Conservation (phyloP, 2,113 vertebrate genomes). For the Lophura nycthemera region DNA sequence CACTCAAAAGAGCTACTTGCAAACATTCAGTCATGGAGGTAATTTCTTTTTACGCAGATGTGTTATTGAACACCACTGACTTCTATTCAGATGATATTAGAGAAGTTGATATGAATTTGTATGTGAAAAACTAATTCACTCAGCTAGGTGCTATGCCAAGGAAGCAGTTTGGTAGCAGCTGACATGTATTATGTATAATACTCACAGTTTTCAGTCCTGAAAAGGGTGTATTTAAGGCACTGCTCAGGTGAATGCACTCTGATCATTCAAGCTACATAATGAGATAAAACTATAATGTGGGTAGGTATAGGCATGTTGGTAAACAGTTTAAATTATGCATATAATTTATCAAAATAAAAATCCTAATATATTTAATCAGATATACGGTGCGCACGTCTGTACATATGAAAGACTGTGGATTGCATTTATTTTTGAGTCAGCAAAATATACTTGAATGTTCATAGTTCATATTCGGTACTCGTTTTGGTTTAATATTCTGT, state of each 20-base stretch:
- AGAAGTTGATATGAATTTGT: background rate
- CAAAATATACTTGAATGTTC: background rate
- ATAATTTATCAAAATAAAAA: background rate
- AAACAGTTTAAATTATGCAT: background rate
- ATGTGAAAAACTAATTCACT: background rate
- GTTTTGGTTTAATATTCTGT: background rate
- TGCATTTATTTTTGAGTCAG: background rate
- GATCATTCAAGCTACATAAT: background rate
- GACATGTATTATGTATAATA: background rate
- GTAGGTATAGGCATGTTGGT: background rate
- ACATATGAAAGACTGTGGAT: background rate
- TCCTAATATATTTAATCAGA: background rate
- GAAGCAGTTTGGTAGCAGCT: background rate
- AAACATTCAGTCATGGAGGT: background rate
- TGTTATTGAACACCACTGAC: background rate
- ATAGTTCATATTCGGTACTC: background rate
- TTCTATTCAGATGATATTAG: background rate
- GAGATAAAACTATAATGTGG: background rate
- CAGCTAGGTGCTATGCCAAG: background rate
- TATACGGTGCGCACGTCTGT: fast-evolving
- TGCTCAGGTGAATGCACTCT: background rate
- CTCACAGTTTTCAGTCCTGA: background rate
- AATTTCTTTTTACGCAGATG: background rate
- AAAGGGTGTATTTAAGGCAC: background rate
- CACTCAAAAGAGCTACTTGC: background rate